These are phyloP conservation scores for Coendou prehensilis DNA, from an alignment of 2,797 vertebrate genomes.

Conservation along the genomic window DNA sequence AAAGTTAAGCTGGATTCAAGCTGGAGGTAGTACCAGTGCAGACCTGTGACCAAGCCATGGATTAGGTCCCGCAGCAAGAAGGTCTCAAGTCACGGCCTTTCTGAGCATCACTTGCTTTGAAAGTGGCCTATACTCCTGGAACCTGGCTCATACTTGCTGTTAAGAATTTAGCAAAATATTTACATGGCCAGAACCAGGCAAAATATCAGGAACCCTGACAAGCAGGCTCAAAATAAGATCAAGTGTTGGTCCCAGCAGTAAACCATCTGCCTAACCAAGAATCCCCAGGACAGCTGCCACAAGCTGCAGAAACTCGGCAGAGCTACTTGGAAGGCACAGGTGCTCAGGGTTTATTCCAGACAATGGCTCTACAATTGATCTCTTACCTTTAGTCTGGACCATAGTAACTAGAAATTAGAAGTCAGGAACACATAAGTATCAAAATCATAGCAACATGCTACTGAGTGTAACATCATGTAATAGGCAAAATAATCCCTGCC, in stretches of 20 bases:
- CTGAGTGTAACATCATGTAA: neutral
- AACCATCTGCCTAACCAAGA: neutral
- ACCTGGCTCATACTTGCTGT: neutral
- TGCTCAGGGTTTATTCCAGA: neutral
- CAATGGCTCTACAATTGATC: neutral
- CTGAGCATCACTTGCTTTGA: slow-evolving; percentile 37
- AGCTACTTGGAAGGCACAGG: neutral
- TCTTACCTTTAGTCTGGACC: neutral
- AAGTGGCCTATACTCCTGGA: neutral
- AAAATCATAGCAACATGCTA: neutral
- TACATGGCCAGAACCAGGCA: neutral
- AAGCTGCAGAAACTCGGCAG: neutral
- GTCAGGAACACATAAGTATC: neutral
- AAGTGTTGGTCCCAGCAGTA: neutral
- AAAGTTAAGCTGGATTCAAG: slow-evolving; percentile 24
- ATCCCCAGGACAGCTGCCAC: neutral
- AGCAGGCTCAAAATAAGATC: neutral
- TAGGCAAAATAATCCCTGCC: neutral
- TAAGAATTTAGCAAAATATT: neutral
- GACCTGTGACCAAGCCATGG: neutral
- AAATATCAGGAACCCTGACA: neutral
- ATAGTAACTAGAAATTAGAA: slow-evolving; percentile 31
- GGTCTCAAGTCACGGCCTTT: neutral
- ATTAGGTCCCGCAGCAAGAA: neutral
- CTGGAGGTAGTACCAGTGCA: neutral